phyloP scores from a whole-genome alignment of 2,113 vertebrate species.

The Anarhynchus alexandrinus region DNA sequence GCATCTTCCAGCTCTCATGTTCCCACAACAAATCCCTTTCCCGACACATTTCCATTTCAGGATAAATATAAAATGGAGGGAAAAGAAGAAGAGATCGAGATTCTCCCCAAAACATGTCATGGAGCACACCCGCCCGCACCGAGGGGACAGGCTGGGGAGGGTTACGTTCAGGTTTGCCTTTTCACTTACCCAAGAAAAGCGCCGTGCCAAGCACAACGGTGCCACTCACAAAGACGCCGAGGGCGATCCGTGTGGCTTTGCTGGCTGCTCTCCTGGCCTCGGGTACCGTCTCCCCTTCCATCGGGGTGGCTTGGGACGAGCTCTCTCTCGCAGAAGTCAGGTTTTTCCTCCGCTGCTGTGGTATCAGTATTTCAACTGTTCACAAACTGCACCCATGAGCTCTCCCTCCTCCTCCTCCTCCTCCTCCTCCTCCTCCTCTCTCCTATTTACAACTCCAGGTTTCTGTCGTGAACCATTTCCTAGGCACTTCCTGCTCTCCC shows the following conservation, averaged over 20 bases:
- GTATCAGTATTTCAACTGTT: conserved; percentile 35
- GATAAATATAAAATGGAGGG: neutral
- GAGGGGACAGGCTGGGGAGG: neutral
- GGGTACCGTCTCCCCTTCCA: conserved; percentile 74
- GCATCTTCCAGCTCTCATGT: neutral
- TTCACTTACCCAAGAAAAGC: conserved; percentile 79
- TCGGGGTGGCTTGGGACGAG: neutral
- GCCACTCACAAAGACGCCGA: conserved; percentile 67
- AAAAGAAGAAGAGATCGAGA: neutral
- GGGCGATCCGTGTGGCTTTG: conserved; percentile 67
- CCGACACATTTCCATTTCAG: neutral
- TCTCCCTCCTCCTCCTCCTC: neutral
- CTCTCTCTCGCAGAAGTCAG: neutral
- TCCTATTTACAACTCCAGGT: conserved; percentile 57
- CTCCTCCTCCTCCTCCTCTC: conserved; percentile 31
- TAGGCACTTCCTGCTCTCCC: conserved; percentile 38
- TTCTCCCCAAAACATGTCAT: accelerated
- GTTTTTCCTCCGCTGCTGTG: conserved; percentile 36
- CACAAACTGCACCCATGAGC: conserved; percentile 57
- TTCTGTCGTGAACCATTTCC: conserved; percentile 52
- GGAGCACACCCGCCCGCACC: neutral
- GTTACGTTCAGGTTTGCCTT: neutral
- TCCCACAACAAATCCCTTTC: neutral
- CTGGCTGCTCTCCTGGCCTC: conserved; percentile 24
- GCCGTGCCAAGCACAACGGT: conserved; percentile 68